A percentile compares a stretch with the other conserved stretches of the same genome.
Conservation (phyloP, 2,888 invertebrate species). For the Mystacides longicornis region DNA sequence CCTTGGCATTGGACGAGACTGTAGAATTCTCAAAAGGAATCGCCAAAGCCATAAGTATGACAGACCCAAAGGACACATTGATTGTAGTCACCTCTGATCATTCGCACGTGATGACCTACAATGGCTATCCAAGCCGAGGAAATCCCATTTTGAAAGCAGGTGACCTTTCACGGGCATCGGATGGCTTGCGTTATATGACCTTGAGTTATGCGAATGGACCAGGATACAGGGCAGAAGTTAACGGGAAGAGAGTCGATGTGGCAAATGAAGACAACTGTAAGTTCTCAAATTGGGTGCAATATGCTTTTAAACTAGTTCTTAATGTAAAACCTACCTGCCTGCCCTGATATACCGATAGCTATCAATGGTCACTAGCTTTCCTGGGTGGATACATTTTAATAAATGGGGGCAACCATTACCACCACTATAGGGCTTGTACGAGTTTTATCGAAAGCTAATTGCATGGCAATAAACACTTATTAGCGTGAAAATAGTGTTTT, state of each 20-base stretch:
- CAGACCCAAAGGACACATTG: slow-evolving; percentile 62
- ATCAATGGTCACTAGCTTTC: too few relatives aligned
- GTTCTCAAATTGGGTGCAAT: too few relatives aligned
- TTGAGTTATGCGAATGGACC: slow-evolving; percentile 64
- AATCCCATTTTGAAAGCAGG: slow-evolving; percentile 41
- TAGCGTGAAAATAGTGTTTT: too few relatives aligned
- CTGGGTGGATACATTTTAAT: too few relatives aligned
- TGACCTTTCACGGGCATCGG: slow-evolving; percentile 43
- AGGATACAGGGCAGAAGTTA: slow-evolving; percentile 40
- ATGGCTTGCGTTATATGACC: slow-evolving; percentile 53
- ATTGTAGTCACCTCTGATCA: slow-evolving; percentile 78
- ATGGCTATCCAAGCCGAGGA: slow-evolving; percentile 62
- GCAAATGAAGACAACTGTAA: slow-evolving; percentile 34
- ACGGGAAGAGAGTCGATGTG: slow-evolving; percentile 50
- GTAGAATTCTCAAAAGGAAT: slow-evolving; percentile 70
- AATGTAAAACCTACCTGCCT: too few relatives aligned
- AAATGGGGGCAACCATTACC: too few relatives aligned
- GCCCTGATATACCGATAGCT: too few relatives aligned
- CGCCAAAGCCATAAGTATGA: slow-evolving; percentile 52
- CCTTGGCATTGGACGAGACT: slow-evolving; percentile 69
- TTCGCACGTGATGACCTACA: slow-evolving; percentile 66
- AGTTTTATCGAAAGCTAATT: too few relatives aligned
- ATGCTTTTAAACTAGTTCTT: too few relatives aligned
- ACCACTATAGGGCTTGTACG: too few relatives aligned
- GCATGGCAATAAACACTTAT: too few relatives aligned